Conservation (phyloP, 2,113 vertebrate species). For the Xenopus borealis region DNA sequence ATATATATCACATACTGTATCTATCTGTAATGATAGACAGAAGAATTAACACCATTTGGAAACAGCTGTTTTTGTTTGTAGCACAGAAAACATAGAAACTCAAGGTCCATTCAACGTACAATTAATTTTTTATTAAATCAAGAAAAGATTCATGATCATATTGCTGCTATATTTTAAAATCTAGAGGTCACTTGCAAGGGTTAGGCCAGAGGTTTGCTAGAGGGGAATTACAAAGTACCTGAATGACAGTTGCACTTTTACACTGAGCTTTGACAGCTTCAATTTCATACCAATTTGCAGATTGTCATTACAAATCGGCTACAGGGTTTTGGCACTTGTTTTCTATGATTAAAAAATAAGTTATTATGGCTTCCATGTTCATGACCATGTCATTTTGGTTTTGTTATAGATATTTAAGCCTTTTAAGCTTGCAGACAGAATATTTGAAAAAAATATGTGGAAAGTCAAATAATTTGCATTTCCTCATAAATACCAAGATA, state of each 20-base stretch:
- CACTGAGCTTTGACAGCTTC: constrained; percentile 36
- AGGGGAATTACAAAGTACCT: constrained; percentile 20
- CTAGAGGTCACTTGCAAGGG: constrained; percentile 35
- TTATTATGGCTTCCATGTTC: constrained; percentile 13
- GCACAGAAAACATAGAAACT: too few species aligned
- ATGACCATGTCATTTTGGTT: constrained; percentile 10
- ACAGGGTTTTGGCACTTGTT: constrained; percentile 5
- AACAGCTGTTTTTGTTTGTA: too few species aligned
- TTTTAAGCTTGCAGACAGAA: not conserved
- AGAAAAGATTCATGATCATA: not conserved
- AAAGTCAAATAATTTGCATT: not conserved
- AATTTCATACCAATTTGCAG: constrained; percentile 44
- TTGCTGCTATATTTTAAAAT: constrained; percentile 23
- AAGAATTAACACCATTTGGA: too few species aligned
- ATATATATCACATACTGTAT: too few species aligned
- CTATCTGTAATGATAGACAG: too few species aligned
- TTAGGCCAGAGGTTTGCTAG: constrained; percentile 31
- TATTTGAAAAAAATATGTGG: not conserved
- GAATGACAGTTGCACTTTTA: constrained; percentile 39
- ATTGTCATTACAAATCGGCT: constrained; percentile 41
- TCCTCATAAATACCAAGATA: too few species aligned
- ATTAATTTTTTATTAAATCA: too few species aligned
- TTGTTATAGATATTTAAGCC: not conserved
- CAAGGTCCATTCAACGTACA: too few species aligned
- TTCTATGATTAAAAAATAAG: constrained; percentile 38